Base-by-base conservation (phyloP, 2,797 vertebrate species). In the Neoniphon sammara region DNA sequence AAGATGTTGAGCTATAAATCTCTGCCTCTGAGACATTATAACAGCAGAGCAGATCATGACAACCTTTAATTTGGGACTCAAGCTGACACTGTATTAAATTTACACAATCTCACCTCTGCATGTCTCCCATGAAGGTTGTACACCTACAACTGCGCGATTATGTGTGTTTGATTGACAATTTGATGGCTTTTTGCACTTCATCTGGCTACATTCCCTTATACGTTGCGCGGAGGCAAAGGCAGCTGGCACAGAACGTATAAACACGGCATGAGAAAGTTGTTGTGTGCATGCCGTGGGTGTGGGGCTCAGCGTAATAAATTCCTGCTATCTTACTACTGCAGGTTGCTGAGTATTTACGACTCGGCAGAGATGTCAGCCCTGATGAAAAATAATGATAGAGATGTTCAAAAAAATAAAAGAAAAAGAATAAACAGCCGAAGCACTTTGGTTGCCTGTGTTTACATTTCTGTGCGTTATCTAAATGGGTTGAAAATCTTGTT, bases 241-340 rank as follows among this genome's bases (percentile, higher is more conserved):
- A 71, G 70, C 36, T 56, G 70, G 56, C 21, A 14, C 1, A 23
- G 15, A 6, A 8, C 36, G 2, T 39, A 12, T 10, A 12, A 39
- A 23, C 47, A 31, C 42, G 1, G n/a, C 23, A 1, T 47, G 47
- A 75, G 46, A 75, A 83, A 70, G 55, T 56, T 20, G 4, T 54
- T 76, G 5, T 20, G 56, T 46, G 27, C 73, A 11, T 61, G 36
- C 72, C 42, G 79, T 1, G 0, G 39, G 63, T 65, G 72, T 55
- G 15, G 60, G 47, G 11, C 20, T 64, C 10, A 25, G 27, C 54
- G 56, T 56, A 39, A 72, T 76, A 60, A 34, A 84, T 84, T 83
- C 78, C 66, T 86, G 20, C 46, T 70, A 30, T 46, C 57, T 11
- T 47, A 11, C 72, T 34, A 34, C 61, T 54, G 60, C 44, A 50